Conservation (phyloP, 2,888 invertebrate genomes). For the Chouioia cunea region DNA sequence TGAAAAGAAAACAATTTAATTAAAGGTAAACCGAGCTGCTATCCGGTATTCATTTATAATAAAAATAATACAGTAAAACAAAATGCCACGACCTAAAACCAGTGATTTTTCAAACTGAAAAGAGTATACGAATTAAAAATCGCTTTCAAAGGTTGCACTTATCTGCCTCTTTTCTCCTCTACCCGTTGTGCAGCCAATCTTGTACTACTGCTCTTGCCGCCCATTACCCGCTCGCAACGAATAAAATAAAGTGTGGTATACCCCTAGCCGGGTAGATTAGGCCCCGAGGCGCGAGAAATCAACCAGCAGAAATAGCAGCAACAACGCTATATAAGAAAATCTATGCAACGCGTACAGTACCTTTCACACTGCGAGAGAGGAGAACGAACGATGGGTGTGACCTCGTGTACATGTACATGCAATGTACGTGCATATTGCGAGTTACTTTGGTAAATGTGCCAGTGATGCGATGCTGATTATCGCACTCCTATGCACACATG, state of each 20-base stretch:
- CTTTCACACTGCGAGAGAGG: slow-evolving; percentile 16
- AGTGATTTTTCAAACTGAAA: slow-evolving; percentile 28
- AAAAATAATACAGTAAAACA: slow-evolving; percentile 23
- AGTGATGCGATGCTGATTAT: slow-evolving; percentile 1
- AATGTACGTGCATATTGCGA: neutral
- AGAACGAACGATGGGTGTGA: slow-evolving; percentile 32
- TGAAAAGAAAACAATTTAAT: neutral
- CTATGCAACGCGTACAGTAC: neutral
- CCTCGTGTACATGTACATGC: slow-evolving; percentile 13
- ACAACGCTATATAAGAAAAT: no score
- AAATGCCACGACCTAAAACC: neutral
- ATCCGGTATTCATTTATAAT: neutral
- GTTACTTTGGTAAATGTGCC: neutral
- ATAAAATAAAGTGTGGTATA: slow-evolving; percentile 6
- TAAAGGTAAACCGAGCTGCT: neutral
- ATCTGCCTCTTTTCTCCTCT: slow-evolving; percentile 12
- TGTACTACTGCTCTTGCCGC: neutral
- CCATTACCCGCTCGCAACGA: slow-evolving; percentile 3
- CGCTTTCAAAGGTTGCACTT: slow-evolving; percentile 26
- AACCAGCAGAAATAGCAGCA: neutral
- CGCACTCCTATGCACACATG: slow-evolving; percentile 3
- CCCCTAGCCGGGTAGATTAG: slow-evolving; percentile 14
- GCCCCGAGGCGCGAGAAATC: slow-evolving; percentile 24
- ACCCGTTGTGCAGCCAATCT: neutral
- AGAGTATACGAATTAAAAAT: slow-evolving; percentile 36